Percentiles rank a stretch among this genome's conserved stretches.
Evolutionary conservation across 2,113 vertebrate genomes (phyloP).

Genomic region (Rattus rattus): DNA sequence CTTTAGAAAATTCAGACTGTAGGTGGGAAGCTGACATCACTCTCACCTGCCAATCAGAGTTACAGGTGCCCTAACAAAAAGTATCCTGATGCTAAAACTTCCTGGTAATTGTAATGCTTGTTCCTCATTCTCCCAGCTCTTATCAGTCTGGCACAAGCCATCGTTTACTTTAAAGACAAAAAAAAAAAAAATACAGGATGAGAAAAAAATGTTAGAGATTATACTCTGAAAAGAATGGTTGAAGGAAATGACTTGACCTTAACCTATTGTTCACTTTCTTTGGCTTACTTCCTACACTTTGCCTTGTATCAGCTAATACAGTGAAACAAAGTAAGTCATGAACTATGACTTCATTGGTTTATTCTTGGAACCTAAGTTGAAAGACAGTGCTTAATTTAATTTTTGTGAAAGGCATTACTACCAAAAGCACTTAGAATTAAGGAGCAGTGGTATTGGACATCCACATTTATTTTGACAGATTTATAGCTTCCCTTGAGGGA

Average conservation of each 20-base stretch:
- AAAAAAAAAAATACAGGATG: neutral
- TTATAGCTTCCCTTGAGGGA: neutral
- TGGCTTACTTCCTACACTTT: neutral
- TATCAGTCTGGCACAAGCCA: neutral
- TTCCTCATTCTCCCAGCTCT: neutral
- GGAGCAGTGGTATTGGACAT: neutral
- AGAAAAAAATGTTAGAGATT: neutral
- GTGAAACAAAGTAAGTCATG: neutral
- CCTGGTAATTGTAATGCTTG: neutral
- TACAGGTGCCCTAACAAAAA: neutral
- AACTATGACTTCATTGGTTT: neutral
- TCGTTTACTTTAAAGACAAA: neutral
- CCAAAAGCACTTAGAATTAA: conserved; percentile 3
- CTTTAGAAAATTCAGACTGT: neutral
- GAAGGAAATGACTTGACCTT: neutral
- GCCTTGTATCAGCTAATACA: neutral
- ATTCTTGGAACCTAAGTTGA: neutral
- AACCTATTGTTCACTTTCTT: neutral
- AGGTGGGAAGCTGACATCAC: neutral
- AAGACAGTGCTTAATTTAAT: neutral
- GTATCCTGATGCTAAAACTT: neutral
- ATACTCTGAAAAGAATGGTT: neutral
- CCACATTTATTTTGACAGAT: conserved; percentile 4
- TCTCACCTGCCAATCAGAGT: neutral
- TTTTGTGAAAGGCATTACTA: neutral